Conservation (phyloP, 2,113 vertebrate species). For the Perccottus glenii region DNA sequence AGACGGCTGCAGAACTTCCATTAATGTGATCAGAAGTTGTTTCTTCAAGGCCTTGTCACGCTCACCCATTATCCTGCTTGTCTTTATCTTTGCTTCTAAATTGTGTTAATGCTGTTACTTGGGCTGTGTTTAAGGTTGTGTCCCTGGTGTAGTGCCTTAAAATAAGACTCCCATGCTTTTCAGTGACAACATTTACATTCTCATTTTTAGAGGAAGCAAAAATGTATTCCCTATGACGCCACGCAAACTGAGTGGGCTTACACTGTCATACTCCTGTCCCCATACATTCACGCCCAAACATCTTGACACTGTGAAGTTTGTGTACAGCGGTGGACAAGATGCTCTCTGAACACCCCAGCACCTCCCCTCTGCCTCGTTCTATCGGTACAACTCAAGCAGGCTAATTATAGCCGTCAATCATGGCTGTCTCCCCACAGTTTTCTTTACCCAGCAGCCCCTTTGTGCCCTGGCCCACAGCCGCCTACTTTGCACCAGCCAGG, state of each 20-base stretch:
- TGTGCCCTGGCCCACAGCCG: slow-evolving; percentile 63
- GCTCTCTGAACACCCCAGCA: slow-evolving; percentile 51
- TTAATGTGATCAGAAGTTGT: slow-evolving; percentile 68
- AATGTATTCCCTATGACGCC: no score
- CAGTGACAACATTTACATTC: no score
- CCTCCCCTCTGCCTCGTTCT: slow-evolving; percentile 61
- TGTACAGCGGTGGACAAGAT: slow-evolving; percentile 46
- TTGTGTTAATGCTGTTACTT: slow-evolving; percentile 31
- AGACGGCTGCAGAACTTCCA: slow-evolving; percentile 59
- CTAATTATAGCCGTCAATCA: slow-evolving; percentile 78
- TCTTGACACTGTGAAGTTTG: slow-evolving; percentile 8
- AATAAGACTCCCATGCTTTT: not conserved
- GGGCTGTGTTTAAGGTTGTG: slow-evolving; percentile 21
- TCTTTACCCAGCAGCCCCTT: slow-evolving; percentile 49
- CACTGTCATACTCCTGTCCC: not conserved
- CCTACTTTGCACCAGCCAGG: slow-evolving; percentile 60
- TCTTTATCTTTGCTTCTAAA: slow-evolving; percentile 36
- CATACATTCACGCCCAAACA: not conserved
- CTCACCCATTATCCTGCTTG: slow-evolving; percentile 43
- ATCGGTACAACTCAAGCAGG: slow-evolving; percentile 57
- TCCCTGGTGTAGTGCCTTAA: slow-evolving; percentile 3
- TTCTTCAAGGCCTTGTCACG: slow-evolving; percentile 56
- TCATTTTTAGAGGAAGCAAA: no score
- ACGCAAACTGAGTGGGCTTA: not conserved
- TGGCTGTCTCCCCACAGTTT: slow-evolving; percentile 43